Base-by-base conservation (phyloP, 2,888 invertebrate genomes). In the Andrena fulva region DNA sequence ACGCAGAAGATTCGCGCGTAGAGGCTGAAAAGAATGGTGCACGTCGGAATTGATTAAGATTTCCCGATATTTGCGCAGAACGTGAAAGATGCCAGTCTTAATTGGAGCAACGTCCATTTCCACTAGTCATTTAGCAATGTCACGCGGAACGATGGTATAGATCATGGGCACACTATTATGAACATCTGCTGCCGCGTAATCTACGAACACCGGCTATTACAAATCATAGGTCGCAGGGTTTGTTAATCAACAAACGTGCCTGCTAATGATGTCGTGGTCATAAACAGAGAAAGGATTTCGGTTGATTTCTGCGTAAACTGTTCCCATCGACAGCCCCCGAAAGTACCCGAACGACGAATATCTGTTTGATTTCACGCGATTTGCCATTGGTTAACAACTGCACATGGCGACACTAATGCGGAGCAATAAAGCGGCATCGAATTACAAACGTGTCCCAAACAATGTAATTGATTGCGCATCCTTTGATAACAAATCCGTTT, bases 361-460 rank as follows among this genome's bases (percentile, higher is more conserved):
- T 80, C 70, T 80, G 80, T 82, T 82, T 82, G 75, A 82, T 80
- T 80, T 74, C 69, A n/a, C 7, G 31, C 59, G 70, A 82, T 82
- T 74, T 75, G 80, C 80, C 67, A 67, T 70, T 80, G 82, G 60
- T 80, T 75, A 75, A 42, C 42, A 42, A 71, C 74, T 80, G 69
- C 74, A 50, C 66, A 42, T 20, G 10, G 54, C 66, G 67, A 67
- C 66, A 70, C 67, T 79, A 79, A 75, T 52, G 74, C 70, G 54
- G 50, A 64, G 33, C 80, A 64, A 64, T 74, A 74, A 79, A 63
- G 29, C 54, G 50, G 42, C 73, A 48, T 80, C 74, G 68, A 66
- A 64, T 82, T 75, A 62, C 74, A 71, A 80, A 70, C 80, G 74
- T 66, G 72, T 68, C 42, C 50, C 80, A 48, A 75, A 67, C 80